These are phyloP conservation scores for Spondyliosoma cantharus DNA, from an alignment of 2,797 vertebrate species.

Conservation along the genomic window DNA sequence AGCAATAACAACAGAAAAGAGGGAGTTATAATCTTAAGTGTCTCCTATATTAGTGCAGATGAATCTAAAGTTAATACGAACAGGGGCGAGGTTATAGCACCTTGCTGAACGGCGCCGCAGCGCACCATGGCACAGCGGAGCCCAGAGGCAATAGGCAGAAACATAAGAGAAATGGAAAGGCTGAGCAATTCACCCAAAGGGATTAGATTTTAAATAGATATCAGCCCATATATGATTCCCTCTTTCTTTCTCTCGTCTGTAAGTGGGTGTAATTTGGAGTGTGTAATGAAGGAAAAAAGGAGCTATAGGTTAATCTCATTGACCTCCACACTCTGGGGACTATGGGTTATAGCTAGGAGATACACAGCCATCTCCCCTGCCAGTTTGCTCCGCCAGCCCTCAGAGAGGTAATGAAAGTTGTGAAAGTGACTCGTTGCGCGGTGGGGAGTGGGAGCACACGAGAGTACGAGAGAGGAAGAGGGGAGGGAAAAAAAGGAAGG, in stretches of 20 bases:
- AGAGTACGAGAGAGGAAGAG: neutral
- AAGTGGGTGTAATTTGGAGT: conserved; percentile 82
- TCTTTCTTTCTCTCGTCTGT: conserved; percentile 72
- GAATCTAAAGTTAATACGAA: conserved; percentile 77
- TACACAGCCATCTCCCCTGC: conserved; percentile 70
- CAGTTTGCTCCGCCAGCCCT: conserved; percentile 66
- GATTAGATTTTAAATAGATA: conserved; percentile 84
- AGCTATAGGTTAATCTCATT: conserved; percentile 86
- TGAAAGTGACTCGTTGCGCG: conserved; percentile 59
- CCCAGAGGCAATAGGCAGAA: conserved; percentile 77
- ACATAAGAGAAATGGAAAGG: conserved; percentile 80
- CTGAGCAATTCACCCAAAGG: conserved; percentile 79
- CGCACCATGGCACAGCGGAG: conserved; percentile 60
- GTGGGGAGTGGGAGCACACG: conserved; percentile 13
- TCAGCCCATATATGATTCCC: conserved; percentile 80
- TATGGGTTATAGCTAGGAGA: conserved; percentile 74
- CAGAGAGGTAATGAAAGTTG: conserved; percentile 82
- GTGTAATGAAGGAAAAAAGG: conserved; percentile 79
- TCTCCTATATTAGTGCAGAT: conserved; percentile 68
- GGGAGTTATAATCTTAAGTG: conserved; percentile 72
- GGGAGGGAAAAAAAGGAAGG: conserved; percentile 7
- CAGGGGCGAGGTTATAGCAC: conserved; percentile 76
- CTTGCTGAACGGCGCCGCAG: conserved; percentile 64
- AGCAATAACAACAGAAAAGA: conserved; percentile 72
- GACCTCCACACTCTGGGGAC: conserved; percentile 80